phyloP scores from a whole-genome alignment of 2,113 vertebrate genomes.

The Turnix velox region DNA sequence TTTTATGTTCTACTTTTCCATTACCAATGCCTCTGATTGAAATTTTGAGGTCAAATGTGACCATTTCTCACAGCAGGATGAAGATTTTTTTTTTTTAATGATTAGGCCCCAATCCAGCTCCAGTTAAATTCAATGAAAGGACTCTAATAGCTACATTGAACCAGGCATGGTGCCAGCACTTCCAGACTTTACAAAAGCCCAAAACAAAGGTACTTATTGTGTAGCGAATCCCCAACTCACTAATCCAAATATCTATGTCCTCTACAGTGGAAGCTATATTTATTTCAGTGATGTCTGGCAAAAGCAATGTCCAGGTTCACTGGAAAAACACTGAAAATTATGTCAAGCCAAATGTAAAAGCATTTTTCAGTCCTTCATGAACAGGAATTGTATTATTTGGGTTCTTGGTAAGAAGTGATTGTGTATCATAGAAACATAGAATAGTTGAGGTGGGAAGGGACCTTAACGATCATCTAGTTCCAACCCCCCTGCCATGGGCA shows the following conservation, averaged over 20 bases:
- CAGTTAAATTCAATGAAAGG: constrained; percentile 54
- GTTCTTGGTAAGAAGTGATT: not conserved
- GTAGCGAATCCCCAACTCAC: not conserved
- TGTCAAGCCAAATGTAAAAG: not conserved
- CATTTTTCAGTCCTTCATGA: not conserved
- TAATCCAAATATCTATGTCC: not conserved
- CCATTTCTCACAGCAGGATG: not conserved
- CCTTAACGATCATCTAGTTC: no score
- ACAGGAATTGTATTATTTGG: not conserved
- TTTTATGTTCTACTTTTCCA: not conserved
- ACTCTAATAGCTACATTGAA: constrained; percentile 15
- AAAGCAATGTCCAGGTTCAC: not conserved
- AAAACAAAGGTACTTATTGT: constrained; percentile 39
- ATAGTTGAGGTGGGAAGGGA: no score
- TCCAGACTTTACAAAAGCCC: constrained; percentile 12
- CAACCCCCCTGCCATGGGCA: no score
- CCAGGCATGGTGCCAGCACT: not conserved
- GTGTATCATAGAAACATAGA: no score
- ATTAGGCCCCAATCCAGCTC: constrained; percentile 37
- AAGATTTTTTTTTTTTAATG: constrained; percentile 16
- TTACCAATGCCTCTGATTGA: not conserved
- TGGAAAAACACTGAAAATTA: not conserved
- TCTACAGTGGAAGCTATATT: not conserved
- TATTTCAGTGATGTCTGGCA: no score
- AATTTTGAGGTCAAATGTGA: constrained; percentile 26